Evolutionary conservation across 1,140 invertebrate species (phyloP), one percentile per base, ranked within the genome.

Genomic region (Drosophila malerkotliana): DNA sequence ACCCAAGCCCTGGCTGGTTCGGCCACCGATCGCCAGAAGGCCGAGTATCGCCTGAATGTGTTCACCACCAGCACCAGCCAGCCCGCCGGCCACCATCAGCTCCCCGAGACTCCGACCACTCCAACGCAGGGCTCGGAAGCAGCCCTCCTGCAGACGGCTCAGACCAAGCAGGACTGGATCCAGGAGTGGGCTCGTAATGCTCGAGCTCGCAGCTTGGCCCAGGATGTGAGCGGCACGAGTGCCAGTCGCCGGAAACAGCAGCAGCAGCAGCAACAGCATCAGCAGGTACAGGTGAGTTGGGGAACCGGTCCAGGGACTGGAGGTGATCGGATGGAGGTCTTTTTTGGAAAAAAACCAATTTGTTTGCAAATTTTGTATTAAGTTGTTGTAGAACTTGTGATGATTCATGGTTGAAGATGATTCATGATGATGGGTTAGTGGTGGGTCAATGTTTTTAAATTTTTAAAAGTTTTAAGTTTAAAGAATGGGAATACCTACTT

Each of bases 181-280:
- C 90, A 92, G 62, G 89, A 92, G 32, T 92, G 91, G 91, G 91
- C 91, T 0, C 74, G 89, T 6, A 92, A 92, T 69, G 91, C 91
- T 0, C 79, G 91, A 0, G 90, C 90, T 0, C 75, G 90, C 10
- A 91, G 90, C 37, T 54, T 91, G 53, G 90, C 90, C 0, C 82
- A 87, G 71, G 82, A 87, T 66, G 82, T 88, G 2, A 82, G 78
- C 21, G 77, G 76, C 41, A 83, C 69, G 15, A 72, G 72, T 3
- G 78, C 69, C 34, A 72, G 60, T 55, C 79, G 83, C 3, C 67
- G 79, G 12, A 77, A 77, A 39, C 79, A 78, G 53, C 81, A 85
- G 49, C 62, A 64, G 41, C 77, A 83, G 61, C 61, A 74, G 12
- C 64, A 77, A 44, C 80, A 85, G 10, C 76, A 21, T 21, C 21